phyloP scores from a whole-genome alignment of 2,888 invertebrate genomes.

The Dryadula phaetusa region DNA sequence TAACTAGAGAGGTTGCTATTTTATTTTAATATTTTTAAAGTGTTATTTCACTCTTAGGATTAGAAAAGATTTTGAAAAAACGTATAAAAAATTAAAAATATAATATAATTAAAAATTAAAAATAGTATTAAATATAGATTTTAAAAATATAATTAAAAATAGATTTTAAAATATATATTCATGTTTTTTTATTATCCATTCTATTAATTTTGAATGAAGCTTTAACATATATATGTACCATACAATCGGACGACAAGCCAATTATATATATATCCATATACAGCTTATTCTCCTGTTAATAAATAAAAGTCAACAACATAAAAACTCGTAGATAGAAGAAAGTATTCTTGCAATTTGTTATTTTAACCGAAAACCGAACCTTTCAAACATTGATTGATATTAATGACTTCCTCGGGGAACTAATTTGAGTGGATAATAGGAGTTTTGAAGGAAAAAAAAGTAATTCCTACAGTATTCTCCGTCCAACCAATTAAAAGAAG shows the following conservation, averaged over 20 bases:
- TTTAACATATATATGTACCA: neutral
- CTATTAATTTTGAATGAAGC: too few species aligned
- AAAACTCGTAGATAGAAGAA: conserved; percentile 14
- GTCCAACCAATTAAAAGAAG: conserved; percentile 46
- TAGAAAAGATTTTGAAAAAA: too few species aligned
- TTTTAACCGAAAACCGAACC: conserved; percentile 53
- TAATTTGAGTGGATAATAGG: conserved; percentile 82
- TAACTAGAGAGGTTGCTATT: too few species aligned
- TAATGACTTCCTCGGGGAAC: conserved; percentile 76
- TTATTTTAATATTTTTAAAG: too few species aligned
- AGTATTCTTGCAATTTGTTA: conserved; percentile 46
- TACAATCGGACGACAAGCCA: neutral
- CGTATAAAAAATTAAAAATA: too few species aligned
- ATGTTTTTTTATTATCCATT: too few species aligned
- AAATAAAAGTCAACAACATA: conserved; percentile 22
- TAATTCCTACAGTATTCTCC: conserved; percentile 57
- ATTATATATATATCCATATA: too few species aligned
- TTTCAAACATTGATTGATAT: conserved; percentile 79
- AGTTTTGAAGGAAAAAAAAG: conserved; percentile 76
- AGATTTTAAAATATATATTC: too few species aligned
- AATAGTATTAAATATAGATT: too few species aligned
- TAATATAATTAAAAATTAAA: too few species aligned
- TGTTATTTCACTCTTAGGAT: too few species aligned
- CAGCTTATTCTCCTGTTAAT: neutral
- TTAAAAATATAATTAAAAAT: too few species aligned